Base-by-base conservation (phyloP, 2,113 vertebrate genomes). In the Hydropotes inermis region DNA sequence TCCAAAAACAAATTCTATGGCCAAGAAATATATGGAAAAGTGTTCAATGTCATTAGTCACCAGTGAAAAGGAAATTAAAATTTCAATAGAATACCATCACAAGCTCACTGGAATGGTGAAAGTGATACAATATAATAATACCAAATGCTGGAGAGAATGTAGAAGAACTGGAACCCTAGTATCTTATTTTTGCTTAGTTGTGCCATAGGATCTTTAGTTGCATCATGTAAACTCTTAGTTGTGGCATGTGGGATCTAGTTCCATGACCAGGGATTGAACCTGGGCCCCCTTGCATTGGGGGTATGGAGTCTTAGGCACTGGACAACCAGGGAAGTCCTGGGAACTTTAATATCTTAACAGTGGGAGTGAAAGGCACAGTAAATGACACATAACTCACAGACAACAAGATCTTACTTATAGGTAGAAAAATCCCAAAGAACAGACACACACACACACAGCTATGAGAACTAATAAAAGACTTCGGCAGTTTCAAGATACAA, bases 1-100 rank as follows among this genome's bases (percentile, higher is more conserved):
- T 98, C 92, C 27, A 78, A 78, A 95, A 64, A 85, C 67, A 96
- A 86, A 95, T 96, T 52, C 70, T 89, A 39, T 36, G 58, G 70
- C 43, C 47, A 86, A 60, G 39, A 93, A 83, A 64, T 39, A 92
- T 7, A 57, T 13, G 28, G 36, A 64, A 64, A 74, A 85, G n/a
- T 87, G 43, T 90, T 54, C 74, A 64, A 58, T 36, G 43, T 54
- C 47, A 60, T 74, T 55, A 83, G 27, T 79, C 61, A 88, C 82
- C 28, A 70, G 16, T 54, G 86, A 87, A 87, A 88, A 57, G 27
- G 21, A 94, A 94, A 58, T 94, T 87, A 91, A 83, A 94, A 87
- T 78, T 58, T 55, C 39, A 89, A 25, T 39, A 54, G 87, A 57
- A 90, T 27, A 83, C 39, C n/a, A 86, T 2, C 54, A 93, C 7